Conservation (phyloP, 2,888 invertebrate genomes). For the Aleiodes testaceus region DNA sequence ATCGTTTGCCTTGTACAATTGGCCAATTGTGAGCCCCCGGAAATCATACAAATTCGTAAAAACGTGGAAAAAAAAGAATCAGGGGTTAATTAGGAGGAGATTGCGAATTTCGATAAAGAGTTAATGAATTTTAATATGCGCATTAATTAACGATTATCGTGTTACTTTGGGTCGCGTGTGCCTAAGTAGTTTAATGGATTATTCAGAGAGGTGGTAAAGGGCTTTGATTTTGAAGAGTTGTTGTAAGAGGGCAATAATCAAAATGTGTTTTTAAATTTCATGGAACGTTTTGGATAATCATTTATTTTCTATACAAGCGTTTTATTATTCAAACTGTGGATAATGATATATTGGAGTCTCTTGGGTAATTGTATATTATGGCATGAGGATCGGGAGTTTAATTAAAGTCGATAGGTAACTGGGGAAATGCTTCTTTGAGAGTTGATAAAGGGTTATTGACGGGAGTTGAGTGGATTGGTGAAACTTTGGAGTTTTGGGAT, state of each 20-base stretch:
- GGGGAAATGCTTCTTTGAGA: constrained; percentile 45
- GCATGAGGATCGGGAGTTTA: constrained; percentile 47
- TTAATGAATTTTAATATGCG: constrained; percentile 56
- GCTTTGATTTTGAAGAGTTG: not conserved
- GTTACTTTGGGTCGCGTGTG: constrained; percentile 41
- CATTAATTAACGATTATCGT: constrained; percentile 54
- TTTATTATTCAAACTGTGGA: not conserved
- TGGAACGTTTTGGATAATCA: constrained; percentile 4
- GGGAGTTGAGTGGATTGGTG: constrained; percentile 35
- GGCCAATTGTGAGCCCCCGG: constrained; percentile 39
- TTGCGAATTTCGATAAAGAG: constrained; percentile 48
- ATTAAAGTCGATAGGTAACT: constrained; percentile 55
- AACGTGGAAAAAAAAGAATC: constrained; percentile 29
- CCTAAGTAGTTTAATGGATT: constrained; percentile 42
- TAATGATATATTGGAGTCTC: not conserved
- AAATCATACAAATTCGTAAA: no score
- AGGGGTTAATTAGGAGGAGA: constrained; percentile 54
- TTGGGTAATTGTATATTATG: not conserved
- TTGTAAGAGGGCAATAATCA: constrained; percentile 46
- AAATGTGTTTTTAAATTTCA: constrained; percentile 37
- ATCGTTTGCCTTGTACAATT: constrained; percentile 44
- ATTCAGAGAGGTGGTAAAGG: constrained; percentile 19
- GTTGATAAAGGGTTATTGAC: constrained; percentile 52
- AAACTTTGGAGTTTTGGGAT: not conserved
- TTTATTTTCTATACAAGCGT: not conserved